Evolutionary conservation across 2,797 vertebrate genomes (phyloP).

Genomic region (Petrocephalus sullivani): DNA sequence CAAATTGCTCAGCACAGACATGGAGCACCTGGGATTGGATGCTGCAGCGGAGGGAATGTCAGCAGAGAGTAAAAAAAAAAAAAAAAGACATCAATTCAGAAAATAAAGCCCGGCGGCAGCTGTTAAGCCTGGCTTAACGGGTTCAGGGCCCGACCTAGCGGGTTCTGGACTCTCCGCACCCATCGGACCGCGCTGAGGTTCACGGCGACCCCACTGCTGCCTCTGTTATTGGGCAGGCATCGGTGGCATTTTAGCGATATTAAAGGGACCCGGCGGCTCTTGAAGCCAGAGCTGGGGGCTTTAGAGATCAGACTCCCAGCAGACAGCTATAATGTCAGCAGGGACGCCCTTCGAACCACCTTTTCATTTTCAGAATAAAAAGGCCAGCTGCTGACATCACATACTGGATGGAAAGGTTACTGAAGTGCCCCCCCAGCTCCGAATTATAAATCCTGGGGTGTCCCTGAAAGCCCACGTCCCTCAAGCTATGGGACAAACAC

Average conservation of each 20-base stretch:
- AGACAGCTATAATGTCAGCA: constrained; percentile 28
- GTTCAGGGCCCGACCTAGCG: constrained; percentile 36
- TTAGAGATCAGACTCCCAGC: constrained; percentile 30
- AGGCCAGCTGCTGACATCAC: constrained; percentile 38
- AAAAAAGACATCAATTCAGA: neutral
- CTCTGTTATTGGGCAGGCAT: neutral
- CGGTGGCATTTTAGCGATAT: constrained; percentile 21
- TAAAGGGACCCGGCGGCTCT: neutral
- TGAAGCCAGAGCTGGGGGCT: constrained; percentile 19
- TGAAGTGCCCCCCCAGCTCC: constrained; percentile 25
- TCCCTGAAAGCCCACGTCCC: neutral
- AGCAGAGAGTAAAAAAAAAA: neutral
- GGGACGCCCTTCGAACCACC: constrained; percentile 17
- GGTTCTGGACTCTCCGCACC: constrained; percentile 38
- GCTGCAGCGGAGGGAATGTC: neutral
- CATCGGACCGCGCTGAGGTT: constrained; percentile 32
- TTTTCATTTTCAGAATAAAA: constrained; percentile 22
- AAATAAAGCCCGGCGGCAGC: constrained; percentile 35
- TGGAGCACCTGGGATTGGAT: neutral
- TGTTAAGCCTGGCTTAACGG: constrained; percentile 49
- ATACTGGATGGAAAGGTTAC: constrained; percentile 36
- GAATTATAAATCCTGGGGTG: constrained; percentile 32
- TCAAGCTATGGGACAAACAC: neutral
- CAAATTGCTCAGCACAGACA: neutral
- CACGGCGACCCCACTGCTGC: constrained; percentile 29